Base-by-base conservation (phyloP, 2,797 vertebrate species). In the Austrolebias charrua region DNA sequence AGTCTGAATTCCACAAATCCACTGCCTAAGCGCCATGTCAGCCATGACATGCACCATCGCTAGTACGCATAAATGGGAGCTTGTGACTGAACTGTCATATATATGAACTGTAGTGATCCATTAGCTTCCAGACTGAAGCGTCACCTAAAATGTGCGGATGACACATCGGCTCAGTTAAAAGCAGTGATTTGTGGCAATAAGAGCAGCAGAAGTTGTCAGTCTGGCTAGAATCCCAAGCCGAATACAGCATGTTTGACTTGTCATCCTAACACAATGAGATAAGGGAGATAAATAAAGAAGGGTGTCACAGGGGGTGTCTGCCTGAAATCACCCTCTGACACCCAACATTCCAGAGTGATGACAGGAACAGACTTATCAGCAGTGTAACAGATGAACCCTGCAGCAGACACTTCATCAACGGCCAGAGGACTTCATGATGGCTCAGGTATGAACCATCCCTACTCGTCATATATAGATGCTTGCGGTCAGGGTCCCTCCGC, bases 231-330 rank as follows among this genome's bases (percentile, higher is more conserved):
- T 73, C 76, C 86, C 80, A 62, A 55, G 31, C 75, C 9, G 7
- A 2, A 7, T 35, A 35, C 33, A 35, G 4, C 8, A 59, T 70
- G 79, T 77, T 86, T 78, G 76, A 78, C 73, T 81, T 83, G 71
- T 85, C 77, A 82, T 80, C 73, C 79, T 56, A 50, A 79, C 44
- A 74, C 83, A 57, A 84, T 65, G 73, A 84, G 67, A 83, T 80
- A 69, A 75, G 69, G 63, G 33, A 78, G 69, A 80, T 65, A 76
- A 75, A 70, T 54, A 66, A 62, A 31, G 38, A 56, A 74, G 65
- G 62, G 47, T 68, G 73, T 79, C 75, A 77, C 52, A 19, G 31
- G 14, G 12, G 12, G 11, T 79, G 63, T 69, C 56, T 76, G 56
- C 66, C 71, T 74, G 46, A 75, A 73, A 69, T 70, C 72, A 56